Evolutionary conservation across 2,797 vertebrate species (phyloP).

Genomic region (Echiichthys vipera): DNA sequence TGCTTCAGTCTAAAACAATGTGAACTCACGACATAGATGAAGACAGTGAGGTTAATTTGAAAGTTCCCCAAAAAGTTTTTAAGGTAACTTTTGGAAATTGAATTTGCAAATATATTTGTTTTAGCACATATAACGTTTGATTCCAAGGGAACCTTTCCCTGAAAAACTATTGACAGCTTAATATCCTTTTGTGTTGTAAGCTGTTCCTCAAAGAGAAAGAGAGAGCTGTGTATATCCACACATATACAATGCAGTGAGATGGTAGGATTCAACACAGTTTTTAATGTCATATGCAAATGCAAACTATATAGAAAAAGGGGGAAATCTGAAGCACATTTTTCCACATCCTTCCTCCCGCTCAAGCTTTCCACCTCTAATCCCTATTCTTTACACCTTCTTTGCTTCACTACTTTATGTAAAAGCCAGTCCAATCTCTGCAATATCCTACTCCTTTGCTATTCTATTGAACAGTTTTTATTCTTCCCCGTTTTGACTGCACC

Average conservation of each 20-base stretch:
- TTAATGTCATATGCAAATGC: background rate
- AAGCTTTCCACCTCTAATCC: conserved; percentile 19
- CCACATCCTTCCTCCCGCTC: background rate
- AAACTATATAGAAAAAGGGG: background rate
- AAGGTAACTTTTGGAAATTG: background rate
- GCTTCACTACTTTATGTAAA: conserved; percentile 12
- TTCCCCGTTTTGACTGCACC: conserved; percentile 14
- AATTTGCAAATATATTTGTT: no score
- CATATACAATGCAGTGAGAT: background rate
- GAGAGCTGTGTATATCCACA: background rate
- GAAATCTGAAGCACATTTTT: conserved; percentile 21
- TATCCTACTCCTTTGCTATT: background rate
- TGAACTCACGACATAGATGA: background rate
- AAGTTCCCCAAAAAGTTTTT: background rate
- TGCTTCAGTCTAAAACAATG: background rate
- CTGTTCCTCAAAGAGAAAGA: no score
- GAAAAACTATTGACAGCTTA: no score
- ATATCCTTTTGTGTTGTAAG: no score
- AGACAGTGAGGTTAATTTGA: background rate
- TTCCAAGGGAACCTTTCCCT: no score
- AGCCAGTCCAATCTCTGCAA: background rate
- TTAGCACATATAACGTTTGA: no score
- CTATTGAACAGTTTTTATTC: conserved; percentile 7
- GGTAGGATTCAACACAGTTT: background rate
- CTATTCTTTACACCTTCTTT: conserved; percentile 18